Base-by-base conservation (phyloP, 2,888 invertebrate species). In the Pseudanteris insignis region DNA sequence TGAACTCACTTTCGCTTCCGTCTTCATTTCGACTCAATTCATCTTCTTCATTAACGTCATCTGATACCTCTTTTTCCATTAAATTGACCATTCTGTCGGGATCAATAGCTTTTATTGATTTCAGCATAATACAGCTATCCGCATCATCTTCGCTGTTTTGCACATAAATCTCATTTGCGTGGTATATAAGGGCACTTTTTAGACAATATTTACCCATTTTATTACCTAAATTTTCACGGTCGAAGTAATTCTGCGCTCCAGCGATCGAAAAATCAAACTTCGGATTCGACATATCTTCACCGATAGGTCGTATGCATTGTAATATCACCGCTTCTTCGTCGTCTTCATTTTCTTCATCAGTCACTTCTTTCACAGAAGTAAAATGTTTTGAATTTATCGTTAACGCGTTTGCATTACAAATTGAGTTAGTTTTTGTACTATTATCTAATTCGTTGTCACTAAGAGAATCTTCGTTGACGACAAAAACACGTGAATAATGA, bases 401-500 rank as follows among this genome's bases (percentile, higher is more conserved):
- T n/a, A n/a, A n/a, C n/a, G n/a, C n/a, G n/a, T n/a, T n/a, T n/a
- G n/a, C n/a, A n/a, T n/a, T n/a, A n/a, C n/a, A n/a, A n/a, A n/a
- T n/a, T n/a, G n/a, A n/a, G n/a, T n/a, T n/a, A n/a, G n/a, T n/a
- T n/a, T n/a, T n/a, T n/a, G n/a, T n/a, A n/a, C n/a, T n/a, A n/a
- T n/a, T n/a, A 24, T 75, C 79, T 44, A 77, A 70, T 8, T 79
- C 80, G 43, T 77, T 75, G 34, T 78, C 77, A 53, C 79, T 79
- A 11, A 76, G 64, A 0, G 77, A 72, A 8, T 78, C 78, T 29
- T 79, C 78, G 61, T 82, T 82, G 1, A 82, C 80, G 0, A 81
- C 79, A 43, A 81, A 80, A 0, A 81, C 81, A 2, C 78, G 70
- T 0, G 79, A 78, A 61, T 81, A 81, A n/a, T 73, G 72, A 18